phyloP scores from a whole-genome alignment of 23 tunicate species.

The Trididemnum clinides region DNA sequence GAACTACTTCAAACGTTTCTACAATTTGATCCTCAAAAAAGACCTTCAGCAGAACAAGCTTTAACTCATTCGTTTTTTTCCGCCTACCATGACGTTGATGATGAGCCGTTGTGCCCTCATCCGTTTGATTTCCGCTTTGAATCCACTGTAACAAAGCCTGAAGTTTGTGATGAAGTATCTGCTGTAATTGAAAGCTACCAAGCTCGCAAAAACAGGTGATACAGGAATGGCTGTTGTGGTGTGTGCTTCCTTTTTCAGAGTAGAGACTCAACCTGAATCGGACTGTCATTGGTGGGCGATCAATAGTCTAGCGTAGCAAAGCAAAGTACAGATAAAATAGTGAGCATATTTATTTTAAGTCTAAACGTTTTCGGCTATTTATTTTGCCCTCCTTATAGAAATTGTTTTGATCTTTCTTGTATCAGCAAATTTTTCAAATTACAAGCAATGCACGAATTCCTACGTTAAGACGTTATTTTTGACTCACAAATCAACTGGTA shows the following conservation, averaged over 20 bases:
- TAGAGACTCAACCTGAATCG: too few species aligned
- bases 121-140: constrained; percentile 93
- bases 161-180: constrained; percentile 63
- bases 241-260: too few species aligned
- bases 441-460: too few species aligned
- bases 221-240: too few species aligned
- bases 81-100: constrained; percentile 80
- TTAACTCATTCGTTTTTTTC: constrained; percentile 63
- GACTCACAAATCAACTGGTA: neutral
- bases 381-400: too few species aligned
- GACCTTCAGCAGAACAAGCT: constrained; percentile 59
- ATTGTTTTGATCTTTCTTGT: too few species aligned
- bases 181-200: constrained; percentile 53
- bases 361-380: too few species aligned
- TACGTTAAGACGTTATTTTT: neutral
- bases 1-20: constrained; percentile 61
- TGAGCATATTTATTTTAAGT: too few species aligned
- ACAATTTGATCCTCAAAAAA: constrained; percentile 72
- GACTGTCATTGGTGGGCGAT: too few species aligned
- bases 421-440: too few species aligned
- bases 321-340: too few species aligned
- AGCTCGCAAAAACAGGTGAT: constrained; percentile 65
- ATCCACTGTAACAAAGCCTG: constrained; percentile 65
- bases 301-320: too few species aligned
- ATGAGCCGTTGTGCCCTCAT: constrained; percentile 79